Conservation (phyloP, 2,888 invertebrate species). For the Acleris literana region DNA sequence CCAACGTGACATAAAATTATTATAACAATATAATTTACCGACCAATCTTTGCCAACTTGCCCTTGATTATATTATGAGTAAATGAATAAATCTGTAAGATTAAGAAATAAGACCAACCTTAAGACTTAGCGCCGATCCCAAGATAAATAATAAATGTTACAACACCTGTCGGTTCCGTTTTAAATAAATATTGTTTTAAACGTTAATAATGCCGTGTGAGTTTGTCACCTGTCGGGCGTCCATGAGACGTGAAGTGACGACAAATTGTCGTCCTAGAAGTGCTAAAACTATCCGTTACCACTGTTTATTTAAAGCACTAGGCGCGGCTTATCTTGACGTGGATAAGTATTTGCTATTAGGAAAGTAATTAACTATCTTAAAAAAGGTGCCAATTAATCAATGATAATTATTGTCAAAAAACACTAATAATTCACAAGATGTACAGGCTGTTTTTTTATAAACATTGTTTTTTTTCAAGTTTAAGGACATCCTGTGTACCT, state of each 20-base stretch:
- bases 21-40: too few relatives aligned
- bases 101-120: background rate
- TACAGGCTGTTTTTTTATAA: too few relatives aligned
- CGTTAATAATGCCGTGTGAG: background rate
- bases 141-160: background rate
- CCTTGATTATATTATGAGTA: too few relatives aligned
- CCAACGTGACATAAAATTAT: too few relatives aligned
- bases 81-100: background rate
- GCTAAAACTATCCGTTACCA: background rate
- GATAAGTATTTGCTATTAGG: too few relatives aligned
- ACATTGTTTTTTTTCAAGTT: too few relatives aligned
- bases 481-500: too few relatives aligned
- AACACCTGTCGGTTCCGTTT: background rate
- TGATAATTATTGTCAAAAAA: too few relatives aligned
- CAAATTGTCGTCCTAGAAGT: constrained; percentile 1
- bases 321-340: background rate
- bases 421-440: too few relatives aligned
- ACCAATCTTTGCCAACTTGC: too few relatives aligned
- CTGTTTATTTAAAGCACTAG: background rate
- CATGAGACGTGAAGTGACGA: background rate
- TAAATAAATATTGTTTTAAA: constrained; percentile 13
- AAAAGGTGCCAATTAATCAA: too few relatives aligned
- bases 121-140: background rate
- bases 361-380: too few relatives aligned
- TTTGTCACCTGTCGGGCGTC: constrained; percentile 2